A percentile compares a stretch with the other conserved stretches of the same genome.
Evolutionary conservation across 2,888 invertebrate species (phyloP).

Genomic region (Polydrusus tereticollis): DNA sequence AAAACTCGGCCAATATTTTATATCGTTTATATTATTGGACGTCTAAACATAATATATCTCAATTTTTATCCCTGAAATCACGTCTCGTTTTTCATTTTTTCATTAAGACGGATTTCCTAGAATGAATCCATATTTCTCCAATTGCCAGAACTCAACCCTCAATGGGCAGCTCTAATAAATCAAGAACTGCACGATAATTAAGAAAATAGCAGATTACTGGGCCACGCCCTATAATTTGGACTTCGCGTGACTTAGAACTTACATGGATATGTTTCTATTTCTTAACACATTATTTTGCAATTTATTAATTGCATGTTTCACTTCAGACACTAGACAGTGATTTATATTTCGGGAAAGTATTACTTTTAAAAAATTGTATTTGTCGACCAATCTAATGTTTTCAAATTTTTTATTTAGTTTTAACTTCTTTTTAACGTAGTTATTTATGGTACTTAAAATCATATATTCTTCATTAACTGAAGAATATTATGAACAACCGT

Average conservation of each 20-base stretch:
- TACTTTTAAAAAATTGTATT: no score
- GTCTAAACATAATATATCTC: conserved; percentile 27
- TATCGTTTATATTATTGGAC: conserved; percentile 20
- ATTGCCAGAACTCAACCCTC: conserved; percentile 32
- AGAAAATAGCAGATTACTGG: conserved; percentile 37
- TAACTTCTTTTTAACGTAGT: not conserved
- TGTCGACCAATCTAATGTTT: no score
- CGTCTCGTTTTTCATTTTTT: conserved; percentile 26
- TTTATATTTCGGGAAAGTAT: no score
- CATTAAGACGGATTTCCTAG: conserved; percentile 26
- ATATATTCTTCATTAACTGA: not conserved
- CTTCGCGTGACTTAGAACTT: conserved; percentile 32
- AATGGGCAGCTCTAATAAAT: conserved; percentile 42
- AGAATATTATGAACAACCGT: not conserved
- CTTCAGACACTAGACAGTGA: not conserved
- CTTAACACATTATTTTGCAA: conserved; percentile 7
- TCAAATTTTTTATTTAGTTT: no score
- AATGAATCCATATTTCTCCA: conserved; percentile 16
- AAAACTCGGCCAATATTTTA: not conserved
- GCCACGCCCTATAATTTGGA: conserved; percentile 38
- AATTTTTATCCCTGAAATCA: conserved; percentile 19
- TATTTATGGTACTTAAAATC: not conserved
- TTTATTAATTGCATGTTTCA: conserved; percentile 19
- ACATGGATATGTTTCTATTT: conserved; percentile 18
- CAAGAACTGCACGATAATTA: conserved; percentile 42